These are phyloP conservation scores for Drosophila orosa DNA, from an alignment of 1,140 invertebrate genomes.

Conservation along the genomic window DNA sequence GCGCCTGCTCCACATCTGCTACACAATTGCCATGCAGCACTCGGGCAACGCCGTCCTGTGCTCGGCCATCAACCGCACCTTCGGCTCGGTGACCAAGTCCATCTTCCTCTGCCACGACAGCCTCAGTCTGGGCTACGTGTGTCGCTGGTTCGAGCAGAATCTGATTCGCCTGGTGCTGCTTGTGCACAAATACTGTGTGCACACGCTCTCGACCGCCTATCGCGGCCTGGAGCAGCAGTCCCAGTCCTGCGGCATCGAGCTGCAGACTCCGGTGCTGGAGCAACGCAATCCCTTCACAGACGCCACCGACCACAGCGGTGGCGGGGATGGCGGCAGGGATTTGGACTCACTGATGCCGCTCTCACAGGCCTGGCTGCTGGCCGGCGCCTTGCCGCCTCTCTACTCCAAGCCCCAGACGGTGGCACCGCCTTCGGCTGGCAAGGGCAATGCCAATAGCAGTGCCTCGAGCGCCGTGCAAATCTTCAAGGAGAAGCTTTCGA, in stretches of 20 bases:
- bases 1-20: conserved; percentile 88
- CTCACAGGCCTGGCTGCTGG: conserved; percentile 92
- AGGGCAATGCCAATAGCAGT: conserved; percentile 49
- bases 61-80: conserved; percentile 87
- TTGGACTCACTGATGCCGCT: conserved; percentile 86
- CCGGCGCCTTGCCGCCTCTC: conserved; percentile 88
- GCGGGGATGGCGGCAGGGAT: conserved; percentile 12
- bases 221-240: conserved; percentile 87
- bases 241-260: conserved; percentile 87
- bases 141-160: conserved; percentile 92
- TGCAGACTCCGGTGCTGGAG: conserved; percentile 91
- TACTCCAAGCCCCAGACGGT: conserved; percentile 87
- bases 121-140: conserved; percentile 90
- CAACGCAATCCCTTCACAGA: conserved; percentile 85
- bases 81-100: conserved; percentile 89
- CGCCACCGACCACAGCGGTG: conserved; percentile 51
- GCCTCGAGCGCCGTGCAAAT: conserved; percentile 85
- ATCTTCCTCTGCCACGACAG: conserved; percentile 92
- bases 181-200: conserved; percentile 91
- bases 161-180: conserved; percentile 90
- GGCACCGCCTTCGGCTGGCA: conserved; percentile 47
- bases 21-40: conserved; percentile 91
- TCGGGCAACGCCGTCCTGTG: conserved; percentile 86
- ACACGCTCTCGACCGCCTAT: conserved; percentile 91
- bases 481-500: conserved; percentile 88